Evolutionary conservation across 2,113 vertebrate species (phyloP).

Genomic region (Pelecanus crispus): DNA sequence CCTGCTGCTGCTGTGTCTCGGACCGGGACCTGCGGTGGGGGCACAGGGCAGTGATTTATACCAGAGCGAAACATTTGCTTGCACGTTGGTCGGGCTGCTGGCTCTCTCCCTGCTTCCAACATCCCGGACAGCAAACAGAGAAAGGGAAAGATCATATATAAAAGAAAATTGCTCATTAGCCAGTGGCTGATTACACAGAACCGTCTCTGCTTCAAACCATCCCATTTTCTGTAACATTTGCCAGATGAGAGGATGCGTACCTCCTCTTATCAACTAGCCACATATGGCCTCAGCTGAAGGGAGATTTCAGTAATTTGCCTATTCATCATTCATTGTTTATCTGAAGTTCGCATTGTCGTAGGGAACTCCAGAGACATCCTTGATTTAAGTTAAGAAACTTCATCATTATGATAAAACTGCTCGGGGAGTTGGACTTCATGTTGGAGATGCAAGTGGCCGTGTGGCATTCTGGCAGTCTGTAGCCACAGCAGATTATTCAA

Average conservation of each 20-base stretch:
- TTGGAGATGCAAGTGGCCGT: not conserved
- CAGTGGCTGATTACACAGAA: not conserved
- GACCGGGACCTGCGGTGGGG: accelerated
- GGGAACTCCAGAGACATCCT: conserved; percentile 29
- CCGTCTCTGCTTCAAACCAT: not conserved
- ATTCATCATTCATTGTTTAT: conserved; percentile 61
- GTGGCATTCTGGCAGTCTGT: not conserved
- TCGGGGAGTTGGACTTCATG: not conserved
- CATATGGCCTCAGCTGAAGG: not conserved
- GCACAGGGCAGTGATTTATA: not conserved
- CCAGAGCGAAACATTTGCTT: accelerated
- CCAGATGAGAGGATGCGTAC: not conserved
- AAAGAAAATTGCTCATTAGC: not conserved
- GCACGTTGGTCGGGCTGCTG: accelerated
- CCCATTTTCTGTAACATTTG: not conserved
- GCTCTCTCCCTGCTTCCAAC: not conserved
- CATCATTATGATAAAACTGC: conserved; percentile 55
- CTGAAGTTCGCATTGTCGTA: conserved; percentile 3
- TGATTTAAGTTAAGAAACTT: conserved; percentile 56
- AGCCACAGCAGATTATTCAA: conserved; percentile 18
- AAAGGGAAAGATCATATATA: not conserved
- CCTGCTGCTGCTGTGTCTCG: not conserved
- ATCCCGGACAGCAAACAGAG: not conserved
- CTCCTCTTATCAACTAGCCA: conserved; percentile 21
- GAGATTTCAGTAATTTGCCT: conserved; percentile 36